Evolutionary conservation across 2,113 vertebrate genomes (phyloP).

Genomic region (Chloroceryle aenea): DNA sequence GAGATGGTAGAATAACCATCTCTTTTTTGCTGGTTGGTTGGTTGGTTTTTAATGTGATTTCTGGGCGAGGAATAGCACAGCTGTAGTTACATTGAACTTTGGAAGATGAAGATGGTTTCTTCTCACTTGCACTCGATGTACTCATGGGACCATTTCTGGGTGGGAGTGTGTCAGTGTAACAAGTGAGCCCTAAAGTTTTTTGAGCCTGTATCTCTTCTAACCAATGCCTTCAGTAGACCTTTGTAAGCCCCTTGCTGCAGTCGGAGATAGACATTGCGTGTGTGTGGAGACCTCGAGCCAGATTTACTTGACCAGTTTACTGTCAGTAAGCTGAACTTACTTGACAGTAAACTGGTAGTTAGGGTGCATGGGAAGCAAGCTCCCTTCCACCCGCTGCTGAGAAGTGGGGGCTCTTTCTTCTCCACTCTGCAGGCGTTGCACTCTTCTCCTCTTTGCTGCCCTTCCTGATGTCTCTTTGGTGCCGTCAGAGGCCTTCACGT

Average conservation of each 20-base stretch:
- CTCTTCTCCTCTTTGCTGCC: background rate
- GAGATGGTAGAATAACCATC: too few species aligned
- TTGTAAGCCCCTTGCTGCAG: background rate
- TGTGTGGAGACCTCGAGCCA: background rate
- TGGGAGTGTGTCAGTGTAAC: fast-evolving
- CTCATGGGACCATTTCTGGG: fast-evolving
- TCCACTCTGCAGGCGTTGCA: fast-evolving
- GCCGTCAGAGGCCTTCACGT: fast-evolving
- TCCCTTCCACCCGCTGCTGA: background rate
- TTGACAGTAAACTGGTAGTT: background rate
- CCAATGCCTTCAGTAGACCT: fast-evolving
- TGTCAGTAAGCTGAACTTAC: background rate
- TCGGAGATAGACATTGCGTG: background rate
- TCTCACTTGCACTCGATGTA: fast-evolving
- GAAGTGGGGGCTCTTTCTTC: background rate
- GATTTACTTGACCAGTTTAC: too few species aligned
- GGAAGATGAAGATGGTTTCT: background rate
- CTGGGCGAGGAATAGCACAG: fast-evolving
- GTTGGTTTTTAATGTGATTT: background rate
- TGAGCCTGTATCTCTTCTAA: background rate
- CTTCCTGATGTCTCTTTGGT: fast-evolving
- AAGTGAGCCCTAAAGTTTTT: background rate
- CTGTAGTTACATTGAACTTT: background rate
- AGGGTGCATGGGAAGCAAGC: fast-evolving
- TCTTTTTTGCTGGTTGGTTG: background rate